Conservation (phyloP, 2,113 vertebrate genomes). For the Oenanthe oenanthe region DNA sequence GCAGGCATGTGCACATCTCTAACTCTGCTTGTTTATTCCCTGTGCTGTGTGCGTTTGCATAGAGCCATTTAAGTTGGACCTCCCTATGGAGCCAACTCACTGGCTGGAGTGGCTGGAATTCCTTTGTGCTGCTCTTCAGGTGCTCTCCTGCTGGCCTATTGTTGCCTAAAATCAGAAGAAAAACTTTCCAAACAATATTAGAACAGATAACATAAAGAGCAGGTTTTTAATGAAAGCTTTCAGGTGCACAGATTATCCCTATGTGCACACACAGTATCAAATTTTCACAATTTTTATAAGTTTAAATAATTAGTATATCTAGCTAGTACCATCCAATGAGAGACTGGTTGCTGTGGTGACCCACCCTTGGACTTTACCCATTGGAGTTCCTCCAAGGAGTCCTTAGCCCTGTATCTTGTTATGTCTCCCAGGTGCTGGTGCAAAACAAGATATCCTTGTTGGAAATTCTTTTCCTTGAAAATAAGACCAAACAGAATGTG, state of each 20-base stretch:
- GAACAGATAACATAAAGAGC: background rate
- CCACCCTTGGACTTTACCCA: background rate
- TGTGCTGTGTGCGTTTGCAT: rapidly evolving
- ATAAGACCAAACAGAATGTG: background rate
- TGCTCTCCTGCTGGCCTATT: background rate
- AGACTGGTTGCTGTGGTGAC: background rate
- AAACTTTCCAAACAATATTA: background rate
- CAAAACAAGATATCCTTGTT: background rate
- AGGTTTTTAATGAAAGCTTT: background rate
- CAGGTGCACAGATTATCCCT: background rate
- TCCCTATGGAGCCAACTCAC: background rate
- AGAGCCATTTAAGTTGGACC: background rate
- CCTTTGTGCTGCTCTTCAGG: background rate
- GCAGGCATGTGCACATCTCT: background rate
- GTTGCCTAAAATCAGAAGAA: background rate
- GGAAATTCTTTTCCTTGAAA: background rate
- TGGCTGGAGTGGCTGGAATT: background rate
- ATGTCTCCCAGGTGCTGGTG: background rate
- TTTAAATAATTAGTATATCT: background rate
- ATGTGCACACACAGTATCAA: rapidly evolving
- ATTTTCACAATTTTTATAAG: background rate
- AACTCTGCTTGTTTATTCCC: background rate
- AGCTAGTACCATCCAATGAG: background rate
- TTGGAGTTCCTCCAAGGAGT: background rate
- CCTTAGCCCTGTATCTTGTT: background rate